Conservation (phyloP, 2,888 invertebrate species). For the Troides aeacus region DNA sequence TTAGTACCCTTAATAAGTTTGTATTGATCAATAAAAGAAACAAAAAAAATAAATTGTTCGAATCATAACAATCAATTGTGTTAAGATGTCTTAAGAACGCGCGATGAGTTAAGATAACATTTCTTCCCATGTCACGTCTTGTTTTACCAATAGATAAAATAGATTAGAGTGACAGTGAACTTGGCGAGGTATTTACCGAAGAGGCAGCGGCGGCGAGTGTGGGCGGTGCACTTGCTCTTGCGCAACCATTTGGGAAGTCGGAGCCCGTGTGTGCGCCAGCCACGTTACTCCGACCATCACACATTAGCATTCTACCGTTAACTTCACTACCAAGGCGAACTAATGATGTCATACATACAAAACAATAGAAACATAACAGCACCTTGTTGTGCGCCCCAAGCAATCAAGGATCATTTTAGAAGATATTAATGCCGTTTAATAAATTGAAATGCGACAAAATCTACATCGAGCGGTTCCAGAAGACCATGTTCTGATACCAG, state of each 20-base stretch:
- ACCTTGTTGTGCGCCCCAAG: slow-evolving; percentile 19
- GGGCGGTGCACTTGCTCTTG: slow-evolving; percentile 67
- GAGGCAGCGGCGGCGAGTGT: slow-evolving; percentile 47
- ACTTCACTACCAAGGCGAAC: slow-evolving; percentile 59
- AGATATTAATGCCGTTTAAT: not conserved
- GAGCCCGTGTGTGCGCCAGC: slow-evolving; percentile 46
- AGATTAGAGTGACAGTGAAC: slow-evolving; percentile 68
- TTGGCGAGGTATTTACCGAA: slow-evolving; percentile 52
- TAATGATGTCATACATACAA: slow-evolving; percentile 51
- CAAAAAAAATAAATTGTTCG: no score
- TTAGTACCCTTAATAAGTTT: no score
- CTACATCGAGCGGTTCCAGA: no score
- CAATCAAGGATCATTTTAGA: slow-evolving; percentile 13
- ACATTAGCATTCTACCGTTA: slow-evolving; percentile 78
- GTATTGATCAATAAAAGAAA: no score
- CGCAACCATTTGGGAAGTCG: slow-evolving; percentile 66
- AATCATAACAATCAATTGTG: not conserved
- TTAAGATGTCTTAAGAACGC: not conserved
- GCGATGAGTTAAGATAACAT: slow-evolving; percentile 10
- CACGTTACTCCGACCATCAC: slow-evolving; percentile 56
- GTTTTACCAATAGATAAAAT: slow-evolving; percentile 38
- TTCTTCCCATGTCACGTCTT: slow-evolving; percentile 16
- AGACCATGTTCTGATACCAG: no score
- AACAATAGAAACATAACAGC: slow-evolving; percentile 40
- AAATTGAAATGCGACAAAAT: no score